These are phyloP conservation scores for Notodonta dromedarius DNA, from an alignment of 2,888 invertebrate species.

Conservation along the genomic window DNA sequence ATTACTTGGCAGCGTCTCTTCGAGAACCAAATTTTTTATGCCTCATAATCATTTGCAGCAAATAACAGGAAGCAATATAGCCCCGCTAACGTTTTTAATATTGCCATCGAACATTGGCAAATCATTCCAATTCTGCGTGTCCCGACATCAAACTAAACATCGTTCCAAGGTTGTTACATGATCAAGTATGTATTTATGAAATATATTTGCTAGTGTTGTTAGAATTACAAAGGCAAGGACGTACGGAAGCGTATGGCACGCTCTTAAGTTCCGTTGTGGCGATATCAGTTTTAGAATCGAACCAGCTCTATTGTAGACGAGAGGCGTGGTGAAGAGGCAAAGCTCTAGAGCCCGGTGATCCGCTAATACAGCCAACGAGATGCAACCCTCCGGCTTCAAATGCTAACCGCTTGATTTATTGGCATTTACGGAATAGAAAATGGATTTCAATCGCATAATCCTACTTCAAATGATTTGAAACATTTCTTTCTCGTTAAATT, in stretches of 20 bases:
- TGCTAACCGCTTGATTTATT: conserved; percentile 19
- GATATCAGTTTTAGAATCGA: conserved; percentile 25
- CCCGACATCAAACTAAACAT: conserved; percentile 21
- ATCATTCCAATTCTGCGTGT: conserved; percentile 12
- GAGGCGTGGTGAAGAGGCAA: conserved; percentile 9
- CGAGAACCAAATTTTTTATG: conserved; percentile 14
- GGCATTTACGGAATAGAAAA: conserved; percentile 9
- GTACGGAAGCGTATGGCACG: conserved; percentile 11
- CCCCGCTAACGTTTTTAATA: conserved; percentile 17
- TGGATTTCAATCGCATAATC: background rate
- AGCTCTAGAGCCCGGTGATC: conserved; percentile 13
- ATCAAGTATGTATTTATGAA: conserved; percentile 13
- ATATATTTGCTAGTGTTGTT: conserved; percentile 18
- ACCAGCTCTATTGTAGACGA: conserved; percentile 10
- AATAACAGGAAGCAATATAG: conserved; percentile 21
- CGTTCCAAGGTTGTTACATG: conserved; percentile 26
- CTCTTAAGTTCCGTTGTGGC: conserved; percentile 12
- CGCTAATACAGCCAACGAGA: conserved; percentile 12
- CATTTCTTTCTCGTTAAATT: background rate
- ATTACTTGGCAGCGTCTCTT: conserved; percentile 16
- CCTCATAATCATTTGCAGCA: conserved; percentile 25
- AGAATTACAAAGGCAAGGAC: conserved; percentile 30
- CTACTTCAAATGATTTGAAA: background rate
- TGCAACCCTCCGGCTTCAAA: conserved; percentile 12
- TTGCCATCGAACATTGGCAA: conserved; percentile 22